Base-by-base conservation (phyloP, 2,888 invertebrate species). In the Megalurothrips usitatus region DNA sequence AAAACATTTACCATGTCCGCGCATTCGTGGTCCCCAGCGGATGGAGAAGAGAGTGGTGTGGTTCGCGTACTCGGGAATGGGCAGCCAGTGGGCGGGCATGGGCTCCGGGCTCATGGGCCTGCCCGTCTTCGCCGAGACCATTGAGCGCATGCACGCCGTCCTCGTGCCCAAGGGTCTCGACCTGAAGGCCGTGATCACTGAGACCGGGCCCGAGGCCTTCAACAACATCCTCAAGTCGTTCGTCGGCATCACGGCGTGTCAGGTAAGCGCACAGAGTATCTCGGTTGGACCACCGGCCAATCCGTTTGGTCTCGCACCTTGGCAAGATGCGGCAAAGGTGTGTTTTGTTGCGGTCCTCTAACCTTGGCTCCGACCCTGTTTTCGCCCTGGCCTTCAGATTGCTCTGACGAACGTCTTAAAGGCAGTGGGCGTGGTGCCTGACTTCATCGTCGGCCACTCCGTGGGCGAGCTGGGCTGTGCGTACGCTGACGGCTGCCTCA, bases 391-490 rank as follows among this genome's bases (percentile, higher is more conserved):
- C 47, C 19, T 49, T 26, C 83, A 88, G 91, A 91, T 93, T 80
- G 92, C 91, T 26, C 86, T 93, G 34, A 90, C 92, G 1, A 94
- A 94, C 85, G 86, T 92, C 23, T 86, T 94, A n/a, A 86, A 85
- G 79, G 86, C 88, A 8, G 84, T 90, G 19, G 92, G 92, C n/a
- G 89, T 94, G n/a, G 87, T 87, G 52, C 92, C 94, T 0, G 93
- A 94, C 86, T 91, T 92, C 19, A 91, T 94, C 82, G 90, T 94
- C 82, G 96, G 98, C 1, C 97, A 98, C 87, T 97, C 97, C 12
- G 95, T 96, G 0, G 98, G 98, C 34, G 98, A 98, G 87, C 89
- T 98, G 10, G 97, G 96, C 0, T 98, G 98, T 87, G 97, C 95
- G 0, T 98, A 98, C 88, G 97, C 96, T 2, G 98, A 98, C 87